phyloP scores from a whole-genome alignment of 2,113 vertebrate species.

The Brachyhypopomus gauderio region DNA sequence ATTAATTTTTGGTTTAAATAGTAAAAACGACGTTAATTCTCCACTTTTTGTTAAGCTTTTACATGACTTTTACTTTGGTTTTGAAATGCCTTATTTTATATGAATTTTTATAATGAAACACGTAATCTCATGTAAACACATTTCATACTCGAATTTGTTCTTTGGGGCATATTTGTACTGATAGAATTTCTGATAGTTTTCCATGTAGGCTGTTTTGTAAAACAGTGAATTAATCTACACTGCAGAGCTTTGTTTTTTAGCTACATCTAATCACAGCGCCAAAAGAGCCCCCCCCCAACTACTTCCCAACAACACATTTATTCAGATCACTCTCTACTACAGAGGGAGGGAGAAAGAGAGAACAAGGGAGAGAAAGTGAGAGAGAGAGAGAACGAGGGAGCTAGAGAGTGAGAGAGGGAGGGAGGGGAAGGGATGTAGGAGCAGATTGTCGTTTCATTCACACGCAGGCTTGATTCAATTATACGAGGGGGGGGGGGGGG shows the following conservation, averaged over 20 bases:
- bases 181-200: background rate
- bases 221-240: background rate
- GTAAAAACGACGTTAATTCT: no score
- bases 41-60: no score
- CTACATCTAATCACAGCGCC: background rate
- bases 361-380: background rate
- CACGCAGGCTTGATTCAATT: conserved; percentile 62
- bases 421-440: background rate
- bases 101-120: no score
- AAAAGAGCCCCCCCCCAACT: conserved; percentile 15
- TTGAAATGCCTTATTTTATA: no score
- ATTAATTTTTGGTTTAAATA: no score
- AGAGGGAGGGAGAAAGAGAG: background rate
- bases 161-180: background rate
- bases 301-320: conserved; percentile 41
- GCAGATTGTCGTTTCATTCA: conserved; percentile 46
- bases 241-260: background rate
- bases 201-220: background rate
- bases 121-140: background rate
- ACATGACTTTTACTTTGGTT: no score
- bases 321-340: conserved; percentile 29
- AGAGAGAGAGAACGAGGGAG: background rate
- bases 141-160: background rate
- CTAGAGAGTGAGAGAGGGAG: background rate
- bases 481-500: conserved; percentile 39